Base-by-base conservation (phyloP, 2,797 vertebrate genomes). In the Antrozous pallidus region DNA sequence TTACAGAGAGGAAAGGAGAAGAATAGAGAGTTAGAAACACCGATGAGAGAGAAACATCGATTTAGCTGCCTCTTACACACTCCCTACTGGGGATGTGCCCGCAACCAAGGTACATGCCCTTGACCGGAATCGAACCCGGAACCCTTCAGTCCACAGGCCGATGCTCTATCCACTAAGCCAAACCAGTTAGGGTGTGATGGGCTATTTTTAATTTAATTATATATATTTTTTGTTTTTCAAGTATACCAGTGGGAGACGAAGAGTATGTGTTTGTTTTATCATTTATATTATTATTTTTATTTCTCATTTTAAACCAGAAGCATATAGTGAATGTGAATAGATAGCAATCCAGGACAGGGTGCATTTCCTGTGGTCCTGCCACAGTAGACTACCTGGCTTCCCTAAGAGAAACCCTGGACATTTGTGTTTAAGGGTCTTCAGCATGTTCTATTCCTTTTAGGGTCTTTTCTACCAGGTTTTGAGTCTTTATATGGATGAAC, bases 141-240 rank as follows among this genome's bases (percentile, higher is more conserved):
- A n/a, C n/a, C n/a, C n/a, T n/a, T n/a, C n/a, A n/a, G n/a, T n/a
- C n/a, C n/a, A n/a, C n/a, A n/a, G n/a, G n/a, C n/a, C n/a, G n/a
- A n/a, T n/a, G n/a, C n/a, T n/a, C n/a, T n/a, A n/a, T n/a, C n/a
- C n/a, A n/a, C n/a, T n/a, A n/a, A n/a, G n/a, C n/a, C n/a, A n/a
- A n/a, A n/a, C n/a, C n/a, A n/a, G n/a, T n/a, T n/a, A n/a, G n/a
- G n/a, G n/a, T n/a, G 56, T 74, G 54, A 26, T 38, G 47, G 28
- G 4, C 84, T 93, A 36, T 85, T 94, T 95, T 91, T n/a, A 49
- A 86, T 49, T 84, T 85, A 70, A 69, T 36, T 80, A 2, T 38
- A 20, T 38, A 20, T 54, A 65, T 58, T 18, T 85, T 88, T 84
- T 77, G 33, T 71, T 88, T 93, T 88, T 54, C 51, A 81, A 38